Evolutionary conservation across 2,888 invertebrate genomes (phyloP), one percentile per base, ranked within the genome.

Genomic region (Saturnia pavonia): DNA sequence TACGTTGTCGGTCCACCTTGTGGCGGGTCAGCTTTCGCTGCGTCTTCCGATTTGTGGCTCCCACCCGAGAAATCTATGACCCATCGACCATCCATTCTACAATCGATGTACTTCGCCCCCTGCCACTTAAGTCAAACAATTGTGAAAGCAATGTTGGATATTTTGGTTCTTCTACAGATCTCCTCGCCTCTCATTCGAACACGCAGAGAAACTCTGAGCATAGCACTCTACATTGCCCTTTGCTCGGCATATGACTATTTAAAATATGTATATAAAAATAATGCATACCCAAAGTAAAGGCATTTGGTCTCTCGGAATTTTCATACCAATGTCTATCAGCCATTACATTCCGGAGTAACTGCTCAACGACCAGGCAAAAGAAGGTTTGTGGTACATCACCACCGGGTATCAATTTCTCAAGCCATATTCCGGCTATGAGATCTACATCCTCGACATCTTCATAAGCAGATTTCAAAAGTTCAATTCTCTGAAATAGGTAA

Each of bases 401-500:
- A n/a, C 54, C 51, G 0, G 22, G 4, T 0, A 68, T 25, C 54
- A 51, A 34, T 4, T 27, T 22, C 19, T 68, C 54, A 8, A 22
- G 34, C 68, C 68, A 68, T 12, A 19, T 0, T 27, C 68, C 68
- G 6, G 68, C 68, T 12, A 68, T 40, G 0, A 68, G 54, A n/a
- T 68, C 68, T 1, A 68, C 40, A 25, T 68, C 54, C 2, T 40
- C 54, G 6, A 51, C 34, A 25, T 34, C 34, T 16, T 48, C n/a
- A 51, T 54, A 68, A n/a, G 43, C n/a, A n/a, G 2, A 27, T 54
- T 40, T 48, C 19, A 54, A 40, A 16, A 34, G 19, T 54, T 68
- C 54, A 27, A 68, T 19, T 68, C 51, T 68, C 68, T 68, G 40
- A 68, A 48, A 68, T n/a, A n/a, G n/a, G n/a, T n/a, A 19, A 51